phyloP scores from a whole-genome alignment of 2,113 vertebrate genomes.

The Vombatus ursinus region DNA sequence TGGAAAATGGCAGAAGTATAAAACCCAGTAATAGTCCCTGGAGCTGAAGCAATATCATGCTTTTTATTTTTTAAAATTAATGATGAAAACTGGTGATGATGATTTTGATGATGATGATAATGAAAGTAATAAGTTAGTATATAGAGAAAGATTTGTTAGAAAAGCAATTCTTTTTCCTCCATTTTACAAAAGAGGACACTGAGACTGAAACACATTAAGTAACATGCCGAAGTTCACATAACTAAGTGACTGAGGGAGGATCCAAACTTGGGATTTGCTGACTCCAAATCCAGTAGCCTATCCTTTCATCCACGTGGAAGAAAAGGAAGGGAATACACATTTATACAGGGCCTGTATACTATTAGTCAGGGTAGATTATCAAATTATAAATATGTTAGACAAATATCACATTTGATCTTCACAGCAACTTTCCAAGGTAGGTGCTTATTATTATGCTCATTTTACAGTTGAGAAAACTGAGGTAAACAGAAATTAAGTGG shows the following conservation, averaged over 20 bases:
- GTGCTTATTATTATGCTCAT: not conserved
- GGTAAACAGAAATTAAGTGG: not conserved
- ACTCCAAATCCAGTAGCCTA: not conserved
- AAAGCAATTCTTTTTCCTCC: too few relatives aligned
- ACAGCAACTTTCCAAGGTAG: not conserved
- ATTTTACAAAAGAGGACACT: not conserved
- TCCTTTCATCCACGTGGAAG: not conserved
- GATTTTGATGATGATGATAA: too few relatives aligned
- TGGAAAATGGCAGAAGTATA: too few relatives aligned
- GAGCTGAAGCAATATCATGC: not conserved
- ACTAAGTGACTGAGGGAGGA: not conserved
- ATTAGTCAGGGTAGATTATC: not conserved
- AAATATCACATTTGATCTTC: not conserved
- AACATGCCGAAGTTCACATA: not conserved
- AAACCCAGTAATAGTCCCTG: too few relatives aligned
- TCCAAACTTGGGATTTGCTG: not conserved
- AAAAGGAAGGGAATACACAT: not conserved
- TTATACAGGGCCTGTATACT: not conserved
- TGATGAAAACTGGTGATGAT: not conserved
- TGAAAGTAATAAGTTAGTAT: too few relatives aligned
- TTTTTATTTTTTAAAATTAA: not conserved
- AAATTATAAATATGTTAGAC: not conserved
- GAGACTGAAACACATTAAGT: not conserved
- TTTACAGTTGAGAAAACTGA: not conserved
- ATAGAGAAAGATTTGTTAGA: too few relatives aligned